Evolutionary conservation across 2,888 invertebrate species (phyloP).

Genomic region (Prosopocoilus inquinatus): DNA sequence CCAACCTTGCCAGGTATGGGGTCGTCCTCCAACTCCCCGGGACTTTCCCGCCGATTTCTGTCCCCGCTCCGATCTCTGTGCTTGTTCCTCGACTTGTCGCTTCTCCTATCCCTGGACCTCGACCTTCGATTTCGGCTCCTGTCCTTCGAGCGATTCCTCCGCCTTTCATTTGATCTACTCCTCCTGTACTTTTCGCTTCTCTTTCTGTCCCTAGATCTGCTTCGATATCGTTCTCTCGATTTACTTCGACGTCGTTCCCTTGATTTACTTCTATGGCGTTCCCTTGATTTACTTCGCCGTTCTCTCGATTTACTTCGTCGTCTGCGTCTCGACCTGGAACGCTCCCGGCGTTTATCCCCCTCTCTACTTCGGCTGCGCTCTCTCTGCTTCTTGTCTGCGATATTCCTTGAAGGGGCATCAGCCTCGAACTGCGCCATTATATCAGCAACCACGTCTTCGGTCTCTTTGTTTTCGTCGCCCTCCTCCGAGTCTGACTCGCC

Average conservation of each 20-base stretch:
- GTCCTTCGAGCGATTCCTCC: not conserved
- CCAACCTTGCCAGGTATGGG: conserved; percentile 72
- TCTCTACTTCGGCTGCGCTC: conserved; percentile 11
- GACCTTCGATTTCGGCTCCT: conserved; percentile 9
- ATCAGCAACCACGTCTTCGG: conserved; percentile 64
- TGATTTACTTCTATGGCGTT: conserved; percentile 15
- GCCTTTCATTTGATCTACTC: conserved; percentile 1
- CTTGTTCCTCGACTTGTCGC: conserved; percentile 27
- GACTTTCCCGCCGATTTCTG: conserved; percentile 37
- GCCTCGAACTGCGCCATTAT: conserved; percentile 86
- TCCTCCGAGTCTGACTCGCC: conserved; percentile 40
- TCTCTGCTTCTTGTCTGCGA: conserved; percentile 26
- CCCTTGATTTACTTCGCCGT: conserved; percentile 18
- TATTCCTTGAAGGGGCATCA: conserved; percentile 64
- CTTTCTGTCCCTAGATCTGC: conserved; percentile 15
- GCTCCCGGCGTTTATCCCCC: conserved; percentile 44
- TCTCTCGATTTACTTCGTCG: conserved; percentile 29
- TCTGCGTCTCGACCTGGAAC: conserved; percentile 36
- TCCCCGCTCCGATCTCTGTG: conserved; percentile 34
- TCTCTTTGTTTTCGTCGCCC: conserved; percentile 33
- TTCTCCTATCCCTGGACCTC: conserved; percentile 21
- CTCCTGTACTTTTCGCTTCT: conserved; percentile 2
- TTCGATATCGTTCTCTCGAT: conserved; percentile 29
- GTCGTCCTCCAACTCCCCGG: conserved; percentile 65
- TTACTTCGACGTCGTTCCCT: conserved; percentile 18